These are phyloP conservation scores for Lutra lutra DNA, from an alignment of 2,797 vertebrate species.

Conservation along the genomic window DNA sequence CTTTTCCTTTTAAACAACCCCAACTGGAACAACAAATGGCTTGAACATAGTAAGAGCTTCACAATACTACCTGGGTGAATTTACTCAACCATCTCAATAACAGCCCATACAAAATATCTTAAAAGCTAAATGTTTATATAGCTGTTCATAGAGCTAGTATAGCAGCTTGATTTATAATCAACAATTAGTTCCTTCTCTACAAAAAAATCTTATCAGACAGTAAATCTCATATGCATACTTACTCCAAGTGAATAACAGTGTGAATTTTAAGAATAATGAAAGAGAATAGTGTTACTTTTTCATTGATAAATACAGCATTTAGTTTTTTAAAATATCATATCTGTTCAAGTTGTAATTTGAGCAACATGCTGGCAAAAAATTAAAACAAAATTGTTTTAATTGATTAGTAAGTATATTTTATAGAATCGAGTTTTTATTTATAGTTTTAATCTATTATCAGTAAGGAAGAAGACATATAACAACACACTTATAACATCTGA, in stretches of 20 bases:
- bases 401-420: neutral
- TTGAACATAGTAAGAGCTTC: neutral
- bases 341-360: constrained; percentile 12
- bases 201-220: neutral
- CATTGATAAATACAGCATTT: neutral
- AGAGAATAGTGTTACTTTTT: neutral
- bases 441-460: neutral
- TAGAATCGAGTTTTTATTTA: constrained; percentile 15
- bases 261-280: constrained; percentile 27
- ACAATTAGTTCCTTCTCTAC: neutral
- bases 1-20: neutral
- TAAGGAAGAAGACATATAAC: neutral
- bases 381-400: constrained; percentile 3
- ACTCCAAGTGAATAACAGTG: neutral
- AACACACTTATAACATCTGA: neutral
- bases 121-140: neutral
- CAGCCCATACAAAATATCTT: constrained; percentile 7
- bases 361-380: neutral
- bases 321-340: neutral
- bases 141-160: neutral
- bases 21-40: neutral
- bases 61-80: neutral
- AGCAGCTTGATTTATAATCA: neutral
- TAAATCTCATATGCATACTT: neutral
- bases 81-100: constrained; percentile 21